A percentile compares a stretch with the other conserved stretches of the same genome.
These are phyloP conservation scores for Lepidocolaptes lacrymiger DNA, from an alignment of 2,797 vertebrate species.

Conservation along the genomic window DNA sequence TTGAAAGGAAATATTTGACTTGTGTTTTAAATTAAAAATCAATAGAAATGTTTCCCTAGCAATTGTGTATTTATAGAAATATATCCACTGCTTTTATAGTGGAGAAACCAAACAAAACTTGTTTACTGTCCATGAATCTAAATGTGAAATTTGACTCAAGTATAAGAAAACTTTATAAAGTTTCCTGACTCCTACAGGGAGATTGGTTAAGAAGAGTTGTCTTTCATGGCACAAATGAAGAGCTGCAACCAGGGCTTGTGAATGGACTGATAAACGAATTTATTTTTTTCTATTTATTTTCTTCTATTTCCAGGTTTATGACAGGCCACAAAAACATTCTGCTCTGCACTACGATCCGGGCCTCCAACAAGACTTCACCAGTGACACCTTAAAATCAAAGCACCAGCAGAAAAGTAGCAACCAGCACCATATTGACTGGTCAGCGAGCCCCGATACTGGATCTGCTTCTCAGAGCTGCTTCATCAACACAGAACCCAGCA, in stretches of 20 bases:
- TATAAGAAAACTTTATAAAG: neutral
- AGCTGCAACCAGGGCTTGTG: neutral
- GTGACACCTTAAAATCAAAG: slow-evolving; percentile 93
- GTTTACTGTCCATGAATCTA: slow-evolving; percentile 1
- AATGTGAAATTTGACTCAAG: neutral
- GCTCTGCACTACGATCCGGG: slow-evolving; percentile 86
- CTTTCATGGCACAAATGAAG: neutral
- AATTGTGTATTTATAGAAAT: slow-evolving; percentile 23
- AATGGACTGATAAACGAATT: neutral
- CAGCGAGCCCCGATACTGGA: slow-evolving; percentile 79
- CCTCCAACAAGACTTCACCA: slow-evolving; percentile 88
- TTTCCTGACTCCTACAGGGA: neutral
- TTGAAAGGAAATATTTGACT: slow-evolving; percentile 24
- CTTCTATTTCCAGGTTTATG: slow-evolving; percentile 84
- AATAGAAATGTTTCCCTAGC: neutral
- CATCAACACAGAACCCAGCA: slow-evolving; percentile 80
- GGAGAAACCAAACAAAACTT: neutral
- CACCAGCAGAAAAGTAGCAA: slow-evolving; percentile 90
- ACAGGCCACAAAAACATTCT: slow-evolving; percentile 88
- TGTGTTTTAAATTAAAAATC: slow-evolving; percentile 55
- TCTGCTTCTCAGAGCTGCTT: slow-evolving; percentile 82
- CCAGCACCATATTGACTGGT: slow-evolving; percentile 90
- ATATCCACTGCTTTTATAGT: slow-evolving; percentile 23
- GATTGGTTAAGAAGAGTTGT: neutral
- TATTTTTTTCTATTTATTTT: slow-evolving; percentile 14